Conservation (phyloP, 2,888 invertebrate genomes). For the Amphipoea lucens region DNA sequence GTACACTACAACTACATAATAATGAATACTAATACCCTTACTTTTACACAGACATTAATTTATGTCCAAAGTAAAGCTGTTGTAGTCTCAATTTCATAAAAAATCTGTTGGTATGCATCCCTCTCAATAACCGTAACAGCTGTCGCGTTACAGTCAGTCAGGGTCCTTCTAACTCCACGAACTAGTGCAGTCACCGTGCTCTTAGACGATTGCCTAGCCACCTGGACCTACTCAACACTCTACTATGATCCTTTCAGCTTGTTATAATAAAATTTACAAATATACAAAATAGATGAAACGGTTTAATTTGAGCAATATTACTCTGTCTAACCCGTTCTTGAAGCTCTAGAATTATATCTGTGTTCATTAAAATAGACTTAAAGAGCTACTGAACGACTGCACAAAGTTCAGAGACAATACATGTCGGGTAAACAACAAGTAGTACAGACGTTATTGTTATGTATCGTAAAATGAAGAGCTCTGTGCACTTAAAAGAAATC, state of each 20-base stretch:
- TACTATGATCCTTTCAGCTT: neutral
- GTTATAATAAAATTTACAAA: slow-evolving; percentile 4
- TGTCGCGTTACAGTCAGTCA: neutral
- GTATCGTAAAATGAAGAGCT: slow-evolving; percentile 38
- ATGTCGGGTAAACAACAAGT: slow-evolving; percentile 16
- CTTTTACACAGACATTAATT: neutral
- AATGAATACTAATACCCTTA: neutral
- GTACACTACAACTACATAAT: neutral
- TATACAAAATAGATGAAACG: neutral
- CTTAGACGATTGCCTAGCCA: slow-evolving; percentile 17
- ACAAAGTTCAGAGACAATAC: slow-evolving; percentile 1
- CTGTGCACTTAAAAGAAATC: slow-evolving; percentile 36
- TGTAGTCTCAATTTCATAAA: too few species aligned
- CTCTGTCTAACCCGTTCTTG: neutral
- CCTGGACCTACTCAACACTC: slow-evolving; percentile 16
- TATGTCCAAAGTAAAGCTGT: neutral
- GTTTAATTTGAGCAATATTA: slow-evolving; percentile 19
- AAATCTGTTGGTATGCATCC: neutral
- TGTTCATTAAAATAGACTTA: neutral
- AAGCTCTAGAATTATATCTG: slow-evolving; percentile 11
- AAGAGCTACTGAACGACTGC: slow-evolving; percentile 14
- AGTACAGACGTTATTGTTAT: slow-evolving; percentile 23
- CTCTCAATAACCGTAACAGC: neutral
- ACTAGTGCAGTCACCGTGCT: neutral
- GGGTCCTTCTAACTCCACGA: neutral